These are phyloP conservation scores for Synanceia verrucosa DNA, from an alignment of 2,797 vertebrate species.

Conservation along the genomic window DNA sequence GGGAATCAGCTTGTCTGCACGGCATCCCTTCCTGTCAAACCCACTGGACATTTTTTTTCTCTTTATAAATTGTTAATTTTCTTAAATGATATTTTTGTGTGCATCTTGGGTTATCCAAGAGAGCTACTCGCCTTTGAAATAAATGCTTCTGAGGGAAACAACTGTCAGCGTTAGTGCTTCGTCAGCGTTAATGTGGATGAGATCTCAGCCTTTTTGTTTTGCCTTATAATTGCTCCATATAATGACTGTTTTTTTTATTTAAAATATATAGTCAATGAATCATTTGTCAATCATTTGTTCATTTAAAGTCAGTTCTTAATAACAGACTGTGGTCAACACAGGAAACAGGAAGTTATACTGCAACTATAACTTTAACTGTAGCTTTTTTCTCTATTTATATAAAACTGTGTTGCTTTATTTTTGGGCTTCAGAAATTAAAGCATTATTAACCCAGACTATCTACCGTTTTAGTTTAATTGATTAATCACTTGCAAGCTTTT, in stretches of 20 bases:
- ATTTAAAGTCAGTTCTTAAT: constrained; percentile 4
- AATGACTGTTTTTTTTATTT: constrained; percentile 18
- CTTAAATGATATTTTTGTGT: not conserved
- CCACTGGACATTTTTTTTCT: not conserved
- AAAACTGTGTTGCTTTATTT: not conserved
- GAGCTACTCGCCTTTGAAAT: not conserved
- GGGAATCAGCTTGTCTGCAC: not conserved
- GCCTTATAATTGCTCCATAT: constrained; percentile 20
- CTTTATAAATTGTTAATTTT: not conserved
- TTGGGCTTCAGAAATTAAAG: not conserved
- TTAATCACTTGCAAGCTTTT: not conserved
- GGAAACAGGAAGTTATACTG: too few relatives aligned
- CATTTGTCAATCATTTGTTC: constrained; percentile 1
- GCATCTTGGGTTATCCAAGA: not conserved
- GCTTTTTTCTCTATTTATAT: too few relatives aligned
- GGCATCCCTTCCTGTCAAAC: not conserved
- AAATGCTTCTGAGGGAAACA: not conserved
- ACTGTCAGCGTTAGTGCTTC: not conserved
- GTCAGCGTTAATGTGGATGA: too few relatives aligned
- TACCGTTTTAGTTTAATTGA: not conserved
- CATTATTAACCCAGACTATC: not conserved
- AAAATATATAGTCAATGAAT: constrained; percentile 6
- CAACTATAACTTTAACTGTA: too few relatives aligned
- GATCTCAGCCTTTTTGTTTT: constrained; percentile 20
- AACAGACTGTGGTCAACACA: too few relatives aligned